A percentile compares a stretch with the other conserved stretches of the same genome.
These are phyloP conservation scores for Atta cephalotes DNA, from an alignment of 1,140 invertebrate species.

Conservation along the genomic window DNA sequence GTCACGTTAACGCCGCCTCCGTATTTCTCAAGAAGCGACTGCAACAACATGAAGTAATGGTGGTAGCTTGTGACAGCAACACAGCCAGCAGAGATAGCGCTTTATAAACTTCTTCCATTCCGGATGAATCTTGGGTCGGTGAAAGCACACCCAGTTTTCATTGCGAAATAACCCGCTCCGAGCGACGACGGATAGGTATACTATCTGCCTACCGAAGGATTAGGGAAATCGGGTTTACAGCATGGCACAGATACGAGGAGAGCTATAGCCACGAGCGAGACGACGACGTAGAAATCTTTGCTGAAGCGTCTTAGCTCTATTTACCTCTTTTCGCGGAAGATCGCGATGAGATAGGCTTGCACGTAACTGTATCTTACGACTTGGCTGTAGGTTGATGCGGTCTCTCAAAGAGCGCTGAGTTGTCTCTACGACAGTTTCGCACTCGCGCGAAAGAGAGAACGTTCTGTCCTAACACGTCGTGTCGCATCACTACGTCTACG, in stretches of 20 bases:
- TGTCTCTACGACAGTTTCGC: neutral
- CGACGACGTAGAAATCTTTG: constrained; percentile 65
- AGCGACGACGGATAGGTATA: constrained; percentile 55
- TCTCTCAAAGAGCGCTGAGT: constrained; percentile 67
- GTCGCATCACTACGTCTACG: neutral
- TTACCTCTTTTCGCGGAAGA: constrained; percentile 63
- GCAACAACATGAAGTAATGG: constrained; percentile 51
- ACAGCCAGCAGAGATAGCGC: constrained; percentile 39
- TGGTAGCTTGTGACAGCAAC: constrained; percentile 1
- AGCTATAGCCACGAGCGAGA: constrained; percentile 12
- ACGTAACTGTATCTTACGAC: constrained; percentile 62
- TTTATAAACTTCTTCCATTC: constrained; percentile 65
- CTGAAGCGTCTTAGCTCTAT: constrained; percentile 66
- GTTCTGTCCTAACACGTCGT: constrained; percentile 1
- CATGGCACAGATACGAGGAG: constrained; percentile 37
- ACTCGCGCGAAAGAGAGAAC: neutral
- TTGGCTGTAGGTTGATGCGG: constrained; percentile 45
- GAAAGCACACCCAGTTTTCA: constrained; percentile 65
- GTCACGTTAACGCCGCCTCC: constrained; percentile 29
- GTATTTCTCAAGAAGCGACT: constrained; percentile 27
- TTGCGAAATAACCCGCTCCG: constrained; percentile 69
- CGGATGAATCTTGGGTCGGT: constrained; percentile 40
- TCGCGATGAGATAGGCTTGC: constrained; percentile 69
- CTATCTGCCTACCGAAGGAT: constrained; percentile 70
- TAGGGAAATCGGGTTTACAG: constrained; percentile 72